Percentiles rank a stretch among this genome's conserved stretches.
Evolutionary conservation across 2,113 vertebrate genomes (phyloP).

Genomic region (Pseudorasbora parva): DNA sequence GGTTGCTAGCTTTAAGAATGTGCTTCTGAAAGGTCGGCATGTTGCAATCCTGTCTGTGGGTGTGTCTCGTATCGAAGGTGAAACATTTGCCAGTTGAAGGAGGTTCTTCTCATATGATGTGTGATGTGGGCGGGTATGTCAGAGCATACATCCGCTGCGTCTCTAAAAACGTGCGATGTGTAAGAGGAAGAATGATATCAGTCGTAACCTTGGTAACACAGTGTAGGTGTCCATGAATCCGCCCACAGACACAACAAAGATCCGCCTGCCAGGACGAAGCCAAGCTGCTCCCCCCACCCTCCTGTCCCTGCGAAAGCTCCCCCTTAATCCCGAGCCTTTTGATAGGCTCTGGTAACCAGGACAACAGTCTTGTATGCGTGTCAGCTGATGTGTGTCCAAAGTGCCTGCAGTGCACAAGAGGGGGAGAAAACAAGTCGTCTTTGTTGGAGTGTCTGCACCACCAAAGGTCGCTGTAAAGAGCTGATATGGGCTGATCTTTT

Average conservation of each 20-base stretch:
- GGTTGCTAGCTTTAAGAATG: background rate
- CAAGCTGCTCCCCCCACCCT: constrained; percentile 5
- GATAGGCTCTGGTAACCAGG: constrained; percentile 71
- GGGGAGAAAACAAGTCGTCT: constrained; percentile 50
- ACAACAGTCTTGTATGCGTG: constrained; percentile 65
- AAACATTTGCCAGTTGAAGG: constrained; percentile 5
- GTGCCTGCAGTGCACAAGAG: constrained; percentile 54
- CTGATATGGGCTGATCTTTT: background rate
- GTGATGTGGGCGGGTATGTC: constrained; percentile 58
- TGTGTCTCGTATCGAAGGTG: constrained; percentile 7
- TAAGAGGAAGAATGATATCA: constrained; percentile 61
- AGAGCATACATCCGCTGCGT: constrained; percentile 47
- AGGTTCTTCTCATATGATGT: constrained; percentile 5
- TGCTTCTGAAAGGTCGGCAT: background rate
- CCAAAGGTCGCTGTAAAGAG: constrained; percentile 56
- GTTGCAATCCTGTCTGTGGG: constrained; percentile 12
- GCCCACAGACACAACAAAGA: constrained; percentile 53
- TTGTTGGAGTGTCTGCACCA: constrained; percentile 56
- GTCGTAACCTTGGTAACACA: constrained; percentile 67
- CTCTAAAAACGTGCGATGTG: constrained; percentile 9
- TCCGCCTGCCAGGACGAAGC: background rate
- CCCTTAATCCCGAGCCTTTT: constrained; percentile 67
- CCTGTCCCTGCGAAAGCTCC: constrained; percentile 41
- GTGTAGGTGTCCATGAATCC: constrained; percentile 65
- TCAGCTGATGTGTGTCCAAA: constrained; percentile 60